Conservation (phyloP, 2,797 vertebrate genomes). For the Brachyalestes nurse region DNA sequence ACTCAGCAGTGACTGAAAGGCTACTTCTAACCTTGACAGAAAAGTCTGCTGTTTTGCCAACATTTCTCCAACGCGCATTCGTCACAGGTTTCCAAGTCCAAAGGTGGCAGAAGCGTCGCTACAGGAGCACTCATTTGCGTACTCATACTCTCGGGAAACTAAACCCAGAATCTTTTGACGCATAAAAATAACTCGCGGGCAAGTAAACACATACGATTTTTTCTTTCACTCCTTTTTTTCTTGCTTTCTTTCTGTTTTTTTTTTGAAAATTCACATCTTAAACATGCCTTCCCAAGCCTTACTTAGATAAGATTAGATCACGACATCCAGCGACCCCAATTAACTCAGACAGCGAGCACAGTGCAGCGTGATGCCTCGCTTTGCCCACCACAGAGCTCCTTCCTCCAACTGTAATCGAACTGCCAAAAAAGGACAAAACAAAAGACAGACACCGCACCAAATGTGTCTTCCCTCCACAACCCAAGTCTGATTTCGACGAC, state of each 20-base stretch:
- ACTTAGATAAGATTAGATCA: conserved; percentile 19
- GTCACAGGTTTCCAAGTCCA: not conserved
- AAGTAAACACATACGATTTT: not conserved
- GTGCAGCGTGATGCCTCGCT: not conserved
- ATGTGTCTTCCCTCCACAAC: conserved; percentile 14
- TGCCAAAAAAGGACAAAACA: conserved; percentile 34
- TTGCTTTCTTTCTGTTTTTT: no score
- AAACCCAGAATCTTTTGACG: not conserved
- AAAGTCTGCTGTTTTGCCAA: not conserved
- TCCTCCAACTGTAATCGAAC: conserved; percentile 22
- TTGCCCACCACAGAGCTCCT: not conserved
- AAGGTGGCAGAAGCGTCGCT: not conserved
- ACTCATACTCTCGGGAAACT: not conserved
- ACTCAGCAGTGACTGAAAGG: not conserved
- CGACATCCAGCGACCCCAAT: conserved; percentile 9
- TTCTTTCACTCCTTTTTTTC: no score
- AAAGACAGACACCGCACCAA: conserved; percentile 35
- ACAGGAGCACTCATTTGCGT: not conserved
- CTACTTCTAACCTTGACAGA: not conserved
- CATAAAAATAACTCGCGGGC: not conserved
- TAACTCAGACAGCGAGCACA: conserved; percentile 6
- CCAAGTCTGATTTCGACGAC: conserved; percentile 50
- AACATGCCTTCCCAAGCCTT: not conserved
- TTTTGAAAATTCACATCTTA: not conserved
- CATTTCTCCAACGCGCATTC: not conserved